phyloP scores from a whole-genome alignment of 2,113 vertebrate genomes.

The Pycnonotus jocosus region DNA sequence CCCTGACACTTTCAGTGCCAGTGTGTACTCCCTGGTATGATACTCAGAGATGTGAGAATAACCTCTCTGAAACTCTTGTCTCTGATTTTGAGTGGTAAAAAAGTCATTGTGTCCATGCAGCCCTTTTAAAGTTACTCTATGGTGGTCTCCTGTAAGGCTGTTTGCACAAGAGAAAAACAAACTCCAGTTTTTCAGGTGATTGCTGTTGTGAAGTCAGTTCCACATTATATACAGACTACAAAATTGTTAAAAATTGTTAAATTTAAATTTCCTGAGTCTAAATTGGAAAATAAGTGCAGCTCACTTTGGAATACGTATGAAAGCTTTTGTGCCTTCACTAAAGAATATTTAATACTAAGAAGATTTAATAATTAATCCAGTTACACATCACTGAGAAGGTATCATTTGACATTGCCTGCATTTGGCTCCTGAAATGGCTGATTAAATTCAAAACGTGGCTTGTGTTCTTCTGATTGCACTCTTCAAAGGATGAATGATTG shows the following conservation, averaged over 20 bases:
- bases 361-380: conserved; percentile 32
- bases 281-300: background rate
- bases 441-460: background rate
- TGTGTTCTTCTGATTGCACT: background rate
- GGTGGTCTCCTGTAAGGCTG: background rate
- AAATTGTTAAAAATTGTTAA: background rate
- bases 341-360: background rate
- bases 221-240: background rate
- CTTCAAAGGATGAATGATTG: background rate
- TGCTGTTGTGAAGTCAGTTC: background rate
- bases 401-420: background rate
- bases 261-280: background rate
- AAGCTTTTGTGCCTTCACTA: background rate
- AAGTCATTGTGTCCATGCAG: background rate
- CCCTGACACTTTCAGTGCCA: background rate
- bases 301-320: background rate
- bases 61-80: background rate
- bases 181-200: background rate
- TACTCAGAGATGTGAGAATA: background rate
- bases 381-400: background rate
- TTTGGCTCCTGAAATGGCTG: background rate
- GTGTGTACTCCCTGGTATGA: background rate
- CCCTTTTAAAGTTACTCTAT: background rate
- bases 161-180: background rate
- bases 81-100: background rate